Percentiles rank a stretch among this genome's conserved stretches.
These are phyloP conservation scores for Drosophila ficusphila DNA, from an alignment of 1,140 invertebrate genomes.

Conservation along the genomic window DNA sequence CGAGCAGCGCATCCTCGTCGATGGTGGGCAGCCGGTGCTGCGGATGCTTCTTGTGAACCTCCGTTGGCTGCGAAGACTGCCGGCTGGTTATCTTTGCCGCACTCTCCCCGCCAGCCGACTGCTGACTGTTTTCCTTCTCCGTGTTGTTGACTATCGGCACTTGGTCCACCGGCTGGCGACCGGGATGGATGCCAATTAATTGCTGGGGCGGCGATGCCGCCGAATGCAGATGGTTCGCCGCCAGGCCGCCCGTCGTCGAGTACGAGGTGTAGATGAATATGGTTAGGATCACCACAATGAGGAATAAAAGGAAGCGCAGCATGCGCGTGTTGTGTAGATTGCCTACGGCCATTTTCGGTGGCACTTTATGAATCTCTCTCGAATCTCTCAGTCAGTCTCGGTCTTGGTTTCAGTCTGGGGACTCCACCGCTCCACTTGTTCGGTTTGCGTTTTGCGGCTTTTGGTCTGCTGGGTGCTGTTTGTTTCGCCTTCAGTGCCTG, in stretches of 20 bases:
- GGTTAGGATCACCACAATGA: constrained; percentile 74
- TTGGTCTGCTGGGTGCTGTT: background rate
- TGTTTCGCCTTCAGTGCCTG: background rate
- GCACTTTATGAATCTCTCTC: background rate
- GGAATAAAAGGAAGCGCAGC: constrained; percentile 75
- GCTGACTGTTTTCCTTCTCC: constrained; percentile 25
- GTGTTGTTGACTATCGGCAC: constrained; percentile 39
- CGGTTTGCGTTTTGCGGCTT: constrained; percentile 4
- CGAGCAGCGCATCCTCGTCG: constrained; percentile 72
- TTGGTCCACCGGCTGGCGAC: background rate
- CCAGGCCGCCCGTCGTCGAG: constrained; percentile 69
- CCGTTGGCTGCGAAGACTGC: constrained; percentile 9
- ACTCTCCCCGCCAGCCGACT: constrained; percentile 4
- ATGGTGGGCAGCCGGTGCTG: constrained; percentile 77
- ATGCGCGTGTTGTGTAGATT: constrained; percentile 79
- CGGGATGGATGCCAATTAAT: constrained; percentile 12
- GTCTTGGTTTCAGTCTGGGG: constrained; percentile 22
- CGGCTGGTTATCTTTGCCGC: constrained; percentile 9
- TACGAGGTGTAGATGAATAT: constrained; percentile 84
- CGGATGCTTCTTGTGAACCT: constrained; percentile 39
- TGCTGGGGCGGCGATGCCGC: constrained; percentile 47
- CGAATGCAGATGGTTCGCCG: constrained; percentile 55
- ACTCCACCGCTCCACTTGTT: constrained; percentile 6
- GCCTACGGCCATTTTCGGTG: constrained; percentile 60
- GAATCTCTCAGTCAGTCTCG: constrained; percentile 24